Evolutionary conservation across 2,797 vertebrate genomes (phyloP), one percentile per base, ranked within the genome.

Genomic region (Cynopterus sphinx): DNA sequence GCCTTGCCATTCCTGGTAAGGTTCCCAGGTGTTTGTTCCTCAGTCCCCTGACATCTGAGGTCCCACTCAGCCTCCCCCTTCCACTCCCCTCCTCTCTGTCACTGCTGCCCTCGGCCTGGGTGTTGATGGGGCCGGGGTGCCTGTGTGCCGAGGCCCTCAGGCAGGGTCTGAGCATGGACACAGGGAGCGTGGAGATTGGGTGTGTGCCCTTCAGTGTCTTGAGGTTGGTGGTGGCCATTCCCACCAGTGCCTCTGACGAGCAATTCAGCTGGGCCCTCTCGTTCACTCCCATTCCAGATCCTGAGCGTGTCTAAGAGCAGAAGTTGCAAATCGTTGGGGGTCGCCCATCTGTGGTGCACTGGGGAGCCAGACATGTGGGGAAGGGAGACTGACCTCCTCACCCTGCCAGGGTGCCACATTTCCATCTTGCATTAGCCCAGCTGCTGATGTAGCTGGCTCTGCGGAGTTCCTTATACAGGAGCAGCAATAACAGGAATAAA

Each of bases 271-370:
- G 15, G 87, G 65, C 31, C 24, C 17, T 51, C 46, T 88, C 10
- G 7, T 33, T 79, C 24, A 28, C 26, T 26, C 36, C 41, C 9
- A 59, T 1, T 65, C 26, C 31, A 57, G 78, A 55, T 31, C 33
- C n/a, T 65, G 51, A 75, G n/a, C 31, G 31, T 0, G 0, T 51
- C 28, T 57, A 22, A 41, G 9, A 19, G 16, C 0, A 12, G 67
- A 70, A 51, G n/a, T 8, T 43, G 8, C 43, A n/a, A 6, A 59
- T 6, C 46, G 71, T 12, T 67, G 46, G 51, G 46, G 21, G 11
- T 1, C 36, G 28, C 26, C 70, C 3, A 26, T 41, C 41, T 41
- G 26, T 12, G 19, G 22, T 61, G 6, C 1, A 6, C 3, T 33
- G 63, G 59, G 71, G 39, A 88, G 33, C 12, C 31, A 65, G 33